Evolutionary conservation across 2,888 invertebrate species (phyloP).

Genomic region (Quadriops clusia): DNA sequence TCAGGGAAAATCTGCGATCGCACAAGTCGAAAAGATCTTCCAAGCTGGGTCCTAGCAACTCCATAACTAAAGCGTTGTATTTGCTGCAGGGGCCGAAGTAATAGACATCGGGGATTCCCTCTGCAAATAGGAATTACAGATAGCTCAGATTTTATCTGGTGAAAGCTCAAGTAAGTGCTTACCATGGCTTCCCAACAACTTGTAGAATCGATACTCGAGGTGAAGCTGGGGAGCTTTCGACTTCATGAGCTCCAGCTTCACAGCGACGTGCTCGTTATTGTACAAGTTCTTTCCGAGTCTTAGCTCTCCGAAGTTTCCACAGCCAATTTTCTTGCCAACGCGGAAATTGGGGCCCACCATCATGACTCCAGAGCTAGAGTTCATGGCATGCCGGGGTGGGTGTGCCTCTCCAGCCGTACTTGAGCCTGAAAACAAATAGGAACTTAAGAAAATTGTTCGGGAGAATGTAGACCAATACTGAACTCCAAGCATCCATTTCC

Average conservation of each 20-base stretch:
- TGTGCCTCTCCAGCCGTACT: conserved; percentile 53
- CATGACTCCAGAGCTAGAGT: conserved; percentile 72
- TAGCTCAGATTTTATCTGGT: too few relatives aligned
- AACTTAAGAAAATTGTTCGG: too few relatives aligned
- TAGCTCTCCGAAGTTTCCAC: conserved; percentile 99
- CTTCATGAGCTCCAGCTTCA: conserved; percentile 99
- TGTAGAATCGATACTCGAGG: conserved; percentile 99
- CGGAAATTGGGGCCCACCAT: conserved; percentile 99
- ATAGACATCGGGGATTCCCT: conserved; percentile 59
- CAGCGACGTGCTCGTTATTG: conserved; percentile 99
- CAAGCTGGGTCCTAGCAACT: conserved; percentile 58
- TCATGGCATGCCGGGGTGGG: conserved; percentile 70
- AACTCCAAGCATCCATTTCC: too few relatives aligned
- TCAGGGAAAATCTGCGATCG: conserved; percentile 56
- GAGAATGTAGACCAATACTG: too few relatives aligned
- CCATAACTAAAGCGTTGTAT: conserved; percentile 64
- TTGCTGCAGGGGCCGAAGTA: conserved; percentile 65
- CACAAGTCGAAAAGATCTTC: conserved; percentile 64
- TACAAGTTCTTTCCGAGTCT: conserved; percentile 99
- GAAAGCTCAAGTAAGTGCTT: too few relatives aligned
- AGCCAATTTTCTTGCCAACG: conserved; percentile 99
- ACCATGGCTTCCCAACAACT: conserved; percentile 89
- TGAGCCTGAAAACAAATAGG: conserved; percentile 7
- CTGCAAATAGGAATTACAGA: too few relatives aligned
- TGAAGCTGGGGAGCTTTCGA: conserved; percentile 99